Evolutionary conservation across 2,888 invertebrate species (phyloP).

Genomic region (Dasypogon diadema): DNA sequence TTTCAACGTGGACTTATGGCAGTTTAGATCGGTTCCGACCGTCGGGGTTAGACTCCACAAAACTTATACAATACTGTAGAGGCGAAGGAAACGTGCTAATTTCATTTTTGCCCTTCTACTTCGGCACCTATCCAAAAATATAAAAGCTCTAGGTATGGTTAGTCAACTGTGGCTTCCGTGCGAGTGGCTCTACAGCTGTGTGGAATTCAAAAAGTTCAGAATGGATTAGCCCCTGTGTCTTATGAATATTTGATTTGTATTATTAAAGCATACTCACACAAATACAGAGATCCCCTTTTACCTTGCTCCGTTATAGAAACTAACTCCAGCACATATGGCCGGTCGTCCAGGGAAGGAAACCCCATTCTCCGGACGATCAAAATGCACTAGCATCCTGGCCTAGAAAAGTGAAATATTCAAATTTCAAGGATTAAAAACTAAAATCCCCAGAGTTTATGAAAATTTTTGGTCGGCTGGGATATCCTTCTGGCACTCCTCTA

Average conservation of each 20-base stretch:
- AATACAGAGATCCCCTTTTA: neutral
- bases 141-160: conserved; percentile 5
- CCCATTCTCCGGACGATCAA: neutral
- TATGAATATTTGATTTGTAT: conserved; percentile 53
- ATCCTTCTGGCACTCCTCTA: neutral
- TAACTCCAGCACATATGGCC: conserved; percentile 12
- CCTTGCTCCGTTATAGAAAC: neutral
- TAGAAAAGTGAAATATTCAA: conserved; percentile 47
- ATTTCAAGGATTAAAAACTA: conserved; percentile 51
- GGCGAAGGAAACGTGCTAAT: conserved; percentile 14
- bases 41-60: neutral
- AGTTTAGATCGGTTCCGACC: conserved; percentile 6
- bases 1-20: conserved; percentile 29
- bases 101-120: conserved; percentile 38
- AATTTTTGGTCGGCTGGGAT: conserved; percentile 32
- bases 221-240: conserved; percentile 47
- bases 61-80: neutral
- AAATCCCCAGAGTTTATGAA: conserved; percentile 44
- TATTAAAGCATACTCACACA: conserved; percentile 42
- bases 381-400: conserved; percentile 24
- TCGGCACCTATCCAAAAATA: conserved; percentile 34
- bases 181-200: conserved; percentile 24
- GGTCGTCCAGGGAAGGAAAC: neutral
- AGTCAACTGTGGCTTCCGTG: conserved; percentile 17
- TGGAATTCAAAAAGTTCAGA: conserved; percentile 39